Percentiles rank a stretch among this genome's conserved stretches.
These are phyloP conservation scores for Dichetophora obliterata DNA, from an alignment of 2,888 invertebrate species.

Conservation along the genomic window DNA sequence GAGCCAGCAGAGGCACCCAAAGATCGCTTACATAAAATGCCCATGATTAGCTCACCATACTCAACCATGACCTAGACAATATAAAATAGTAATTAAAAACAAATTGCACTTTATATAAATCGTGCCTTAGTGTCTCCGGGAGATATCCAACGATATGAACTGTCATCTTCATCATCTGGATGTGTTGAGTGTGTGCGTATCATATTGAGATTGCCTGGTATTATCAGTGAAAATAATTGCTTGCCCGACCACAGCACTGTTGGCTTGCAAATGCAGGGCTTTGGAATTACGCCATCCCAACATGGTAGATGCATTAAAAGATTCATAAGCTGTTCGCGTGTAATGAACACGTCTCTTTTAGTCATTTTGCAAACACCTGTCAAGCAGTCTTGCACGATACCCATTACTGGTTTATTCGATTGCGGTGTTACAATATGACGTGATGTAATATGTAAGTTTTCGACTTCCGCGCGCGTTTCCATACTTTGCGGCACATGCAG, in stretches of 20 bases:
- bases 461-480: slow-evolving; percentile 75
- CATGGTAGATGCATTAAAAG: slow-evolving; percentile 96
- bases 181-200: slow-evolving; percentile 96
- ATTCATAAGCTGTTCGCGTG: slow-evolving; percentile 97
- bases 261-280: slow-evolving; percentile 84
- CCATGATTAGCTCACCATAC: slow-evolving; percentile 94
- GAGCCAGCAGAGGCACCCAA: slow-evolving; percentile 95
- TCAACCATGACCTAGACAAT: slow-evolving; percentile 83
- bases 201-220: slow-evolving; percentile 93
- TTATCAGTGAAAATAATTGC: slow-evolving; percentile 94
- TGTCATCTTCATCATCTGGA: slow-evolving; percentile 94
- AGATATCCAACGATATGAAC: slow-evolving; percentile 97
- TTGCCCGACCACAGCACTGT: slow-evolving; percentile 95
- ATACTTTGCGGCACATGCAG: slow-evolving; percentile 76
- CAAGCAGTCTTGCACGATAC: slow-evolving; percentile 96
- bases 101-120: not conserved
- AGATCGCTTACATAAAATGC: slow-evolving; percentile 96
- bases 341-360: slow-evolving; percentile 94
- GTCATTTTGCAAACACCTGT: slow-evolving; percentile 97
- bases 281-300: slow-evolving; percentile 98
- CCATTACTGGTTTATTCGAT: slow-evolving; percentile 88
- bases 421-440: slow-evolving; percentile 78
- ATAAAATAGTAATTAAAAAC: not conserved
- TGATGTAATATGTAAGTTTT: slow-evolving; percentile 75
- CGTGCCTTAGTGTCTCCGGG: slow-evolving; percentile 87